Base-by-base conservation (phyloP, 2,888 invertebrate genomes). In the Agapostemon virescens region DNA sequence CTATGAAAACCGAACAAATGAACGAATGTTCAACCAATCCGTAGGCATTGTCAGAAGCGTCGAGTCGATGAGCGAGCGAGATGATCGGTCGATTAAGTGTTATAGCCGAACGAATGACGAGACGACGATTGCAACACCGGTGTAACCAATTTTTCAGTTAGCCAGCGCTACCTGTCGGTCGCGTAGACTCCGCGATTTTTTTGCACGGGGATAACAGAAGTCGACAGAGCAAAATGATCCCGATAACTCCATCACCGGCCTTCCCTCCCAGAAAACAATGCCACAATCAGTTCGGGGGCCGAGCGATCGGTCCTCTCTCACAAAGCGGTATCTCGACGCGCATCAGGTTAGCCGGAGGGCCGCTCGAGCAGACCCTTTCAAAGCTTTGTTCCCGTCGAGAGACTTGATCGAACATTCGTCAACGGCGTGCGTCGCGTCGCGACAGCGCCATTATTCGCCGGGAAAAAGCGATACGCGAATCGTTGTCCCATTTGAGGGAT, bases 351-450 rank as follows among this genome's bases (percentile, higher is more conserved):
- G 76, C 79, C 68, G 58, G 74, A 77, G 77, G 67, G 79, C 63
- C 69, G 67, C 64, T 74, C 77, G 45, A 72, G 66, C 79, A 71
- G 71, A 76, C 58, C 69, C 76, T 83, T 79, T 79, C 71, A 68
- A 68, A 67, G 74, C 80, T 72, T 80, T 72, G 73, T 83, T 68
- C 71, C 40, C 52, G 30, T 13, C n/a, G 66, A 30, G 74, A 69
- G 49, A 74, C 74, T 74, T 67, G 81, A 83, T 78, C 74, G 75
- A 81, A 75, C 77, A 74, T 72, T 80, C 79, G 79, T 74, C 79
- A 78, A 73, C 75, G 73, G 36, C 45, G 58, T 55, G 74, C 74
- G 70, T 70, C 30, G 61, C 20, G 61, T 61, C 61, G 61, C 30
- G 61, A 61, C 81, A 74, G 42, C 55, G 5, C 66, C 74, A 81